Percentiles rank a stretch among this genome's conserved stretches.
These are phyloP conservation scores for Chromoteleia sp. DNA, from an alignment of 2,888 invertebrate species.

Conservation along the genomic window DNA sequence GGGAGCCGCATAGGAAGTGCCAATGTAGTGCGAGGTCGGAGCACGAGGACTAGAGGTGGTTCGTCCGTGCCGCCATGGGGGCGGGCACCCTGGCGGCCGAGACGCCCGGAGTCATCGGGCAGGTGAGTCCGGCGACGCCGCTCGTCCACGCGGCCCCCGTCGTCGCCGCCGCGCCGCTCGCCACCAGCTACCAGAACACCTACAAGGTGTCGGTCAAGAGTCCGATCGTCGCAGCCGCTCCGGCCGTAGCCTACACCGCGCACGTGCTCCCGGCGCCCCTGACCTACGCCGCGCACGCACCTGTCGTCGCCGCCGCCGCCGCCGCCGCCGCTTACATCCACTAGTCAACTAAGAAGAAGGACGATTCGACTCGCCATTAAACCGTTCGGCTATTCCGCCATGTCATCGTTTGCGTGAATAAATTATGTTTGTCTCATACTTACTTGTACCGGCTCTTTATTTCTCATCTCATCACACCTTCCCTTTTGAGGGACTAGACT, in stretches of 20 bases:
- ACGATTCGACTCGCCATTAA: not conserved
- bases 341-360: slow-evolving; percentile 32
- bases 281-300: slow-evolving; percentile 79
- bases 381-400: not conserved
- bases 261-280: slow-evolving; percentile 64
- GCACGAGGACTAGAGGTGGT: too few species aligned
- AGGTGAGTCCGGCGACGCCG: slow-evolving; percentile 81
- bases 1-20: too few species aligned
- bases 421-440: too few species aligned
- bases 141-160: slow-evolving; percentile 85
- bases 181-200: slow-evolving; percentile 85
- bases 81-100: slow-evolving; percentile 84
- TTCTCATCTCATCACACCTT: too few species aligned
- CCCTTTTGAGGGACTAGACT: too few species aligned
- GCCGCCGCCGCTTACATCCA: slow-evolving; percentile 48
- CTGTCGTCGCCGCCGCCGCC: slow-evolving; percentile 43
- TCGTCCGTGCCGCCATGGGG: slow-evolving; percentile 66
- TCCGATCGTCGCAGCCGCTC: slow-evolving; percentile 73
- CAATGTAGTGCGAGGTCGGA: too few species aligned
- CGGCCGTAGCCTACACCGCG: slow-evolving; percentile 81
- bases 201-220: slow-evolving; percentile 82
- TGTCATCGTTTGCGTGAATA: too few species aligned
- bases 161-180: slow-evolving; percentile 83
- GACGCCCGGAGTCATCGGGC: slow-evolving; percentile 30
- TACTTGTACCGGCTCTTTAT: too few species aligned